These are phyloP conservation scores for Sylvicapra grimmia DNA, from an alignment of 2,113 vertebrate species.

Conservation along the genomic window DNA sequence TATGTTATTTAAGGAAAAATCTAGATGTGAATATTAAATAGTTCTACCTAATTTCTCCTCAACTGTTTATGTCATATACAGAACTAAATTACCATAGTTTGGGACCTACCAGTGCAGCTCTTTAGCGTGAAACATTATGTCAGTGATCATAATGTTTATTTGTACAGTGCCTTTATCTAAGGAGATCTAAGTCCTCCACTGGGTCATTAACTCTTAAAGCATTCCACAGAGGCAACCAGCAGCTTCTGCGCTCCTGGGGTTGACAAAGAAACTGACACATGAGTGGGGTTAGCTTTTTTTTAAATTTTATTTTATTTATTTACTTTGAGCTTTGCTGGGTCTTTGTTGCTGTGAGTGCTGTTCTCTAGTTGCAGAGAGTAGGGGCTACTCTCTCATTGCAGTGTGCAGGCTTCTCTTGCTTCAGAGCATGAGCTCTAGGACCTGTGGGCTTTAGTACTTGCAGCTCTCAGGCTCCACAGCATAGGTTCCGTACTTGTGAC, in stretches of 20 bases:
- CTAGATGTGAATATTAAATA: neutral
- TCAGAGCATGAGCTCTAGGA: neutral
- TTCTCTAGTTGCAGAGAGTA: neutral
- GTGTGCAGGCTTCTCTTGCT: neutral
- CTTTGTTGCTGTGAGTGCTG: neutral
- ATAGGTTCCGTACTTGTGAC: neutral
- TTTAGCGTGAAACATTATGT: neutral
- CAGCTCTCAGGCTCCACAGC: neutral
- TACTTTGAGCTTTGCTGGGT: neutral
- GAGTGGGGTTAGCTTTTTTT: neutral
- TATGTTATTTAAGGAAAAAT: neutral
- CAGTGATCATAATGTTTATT: constrained; percentile 7
- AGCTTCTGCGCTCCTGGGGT: neutral
- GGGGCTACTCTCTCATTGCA: neutral
- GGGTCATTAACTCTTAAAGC: constrained; percentile 48
- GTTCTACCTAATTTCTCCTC: neutral
- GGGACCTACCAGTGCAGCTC: neutral
- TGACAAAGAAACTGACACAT: neutral
- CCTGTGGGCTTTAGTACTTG: neutral
- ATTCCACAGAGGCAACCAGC: constrained; percentile 26
- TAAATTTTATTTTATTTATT: neutral
- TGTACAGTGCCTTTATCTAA: constrained; percentile 6
- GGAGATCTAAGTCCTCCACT: constrained; percentile 29
- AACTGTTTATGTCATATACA: neutral
- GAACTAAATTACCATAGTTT: neutral